Evolutionary conservation across 1,140 invertebrate genomes (phyloP).

Genomic region (Drosophila ohnishii): DNA sequence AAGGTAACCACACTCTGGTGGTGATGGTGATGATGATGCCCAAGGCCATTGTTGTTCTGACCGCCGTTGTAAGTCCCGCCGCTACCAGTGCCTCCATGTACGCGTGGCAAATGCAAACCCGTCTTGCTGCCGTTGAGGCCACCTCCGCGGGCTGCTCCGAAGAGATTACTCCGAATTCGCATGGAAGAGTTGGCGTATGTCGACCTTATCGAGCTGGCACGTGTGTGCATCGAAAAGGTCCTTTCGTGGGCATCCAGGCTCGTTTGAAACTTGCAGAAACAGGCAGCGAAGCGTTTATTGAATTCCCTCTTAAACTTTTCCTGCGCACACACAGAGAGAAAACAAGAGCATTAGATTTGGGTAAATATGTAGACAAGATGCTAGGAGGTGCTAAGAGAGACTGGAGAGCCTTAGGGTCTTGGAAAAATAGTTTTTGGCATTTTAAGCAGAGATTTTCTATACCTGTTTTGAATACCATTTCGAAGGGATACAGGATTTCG

Average conservation of each 20-base stretch:
- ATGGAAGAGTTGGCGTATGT: conserved; percentile 77
- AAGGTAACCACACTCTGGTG: conserved; percentile 68
- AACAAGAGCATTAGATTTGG: neutral
- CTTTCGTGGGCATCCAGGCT: conserved; percentile 69
- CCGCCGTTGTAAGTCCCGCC: conserved; percentile 22
- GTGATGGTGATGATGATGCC: conserved; percentile 26
- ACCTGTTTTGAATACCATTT: too few species aligned
- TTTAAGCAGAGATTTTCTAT: neutral
- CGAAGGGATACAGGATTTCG: too few species aligned
- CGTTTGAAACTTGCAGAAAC: conserved; percentile 75
- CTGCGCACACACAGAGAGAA: conserved; percentile 74
- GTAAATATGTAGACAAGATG: rapidly evolving
- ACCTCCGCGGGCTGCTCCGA: conserved; percentile 25
- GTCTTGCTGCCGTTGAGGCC: conserved; percentile 16
- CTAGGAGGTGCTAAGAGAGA: neutral
- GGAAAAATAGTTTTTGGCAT: neutral
- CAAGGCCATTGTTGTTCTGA: conserved; percentile 48
- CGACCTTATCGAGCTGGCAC: conserved; percentile 77
- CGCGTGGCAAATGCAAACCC: conserved; percentile 32
- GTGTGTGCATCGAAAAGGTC: conserved; percentile 79
- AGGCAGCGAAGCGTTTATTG: conserved; percentile 85
- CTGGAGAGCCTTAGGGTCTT: neutral
- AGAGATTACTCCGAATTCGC: conserved; percentile 76
- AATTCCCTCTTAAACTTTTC: conserved; percentile 90
- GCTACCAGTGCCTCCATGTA: conserved; percentile 13